Conservation (phyloP, 2,888 invertebrate species). For the Coelinius sp. region DNA sequence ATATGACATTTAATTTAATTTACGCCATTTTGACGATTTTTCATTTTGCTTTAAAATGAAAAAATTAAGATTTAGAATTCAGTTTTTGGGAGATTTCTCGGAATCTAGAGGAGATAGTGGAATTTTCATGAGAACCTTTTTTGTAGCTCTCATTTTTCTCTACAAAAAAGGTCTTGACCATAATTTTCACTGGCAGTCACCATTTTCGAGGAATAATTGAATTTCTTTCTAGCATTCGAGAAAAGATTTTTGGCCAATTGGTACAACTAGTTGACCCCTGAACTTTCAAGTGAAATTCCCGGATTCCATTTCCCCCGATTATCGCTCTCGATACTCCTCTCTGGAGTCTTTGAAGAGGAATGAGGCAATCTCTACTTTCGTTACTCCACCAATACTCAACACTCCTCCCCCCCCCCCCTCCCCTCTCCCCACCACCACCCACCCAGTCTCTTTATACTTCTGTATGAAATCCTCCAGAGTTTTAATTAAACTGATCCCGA, state of each 20-base stretch:
- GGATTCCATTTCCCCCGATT: slow-evolving; percentile 26
- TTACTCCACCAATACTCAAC: slow-evolving; percentile 15
- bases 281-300: slow-evolving; percentile 13
- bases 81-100: no score
- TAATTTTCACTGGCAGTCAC: no score
- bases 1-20: no score
- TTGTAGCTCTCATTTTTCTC: no score
- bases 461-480: slow-evolving; percentile 15
- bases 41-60: no score
- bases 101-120: no score
- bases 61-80: no score
- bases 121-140: no score
- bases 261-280: slow-evolving; percentile 18
- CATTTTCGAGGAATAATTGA: no score
- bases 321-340: slow-evolving; percentile 25
- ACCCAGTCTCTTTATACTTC: slow-evolving; percentile 8
- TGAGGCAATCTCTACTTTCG: slow-evolving; percentile 19
- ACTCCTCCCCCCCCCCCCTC: background rate
- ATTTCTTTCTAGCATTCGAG: no score
- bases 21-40: no score
- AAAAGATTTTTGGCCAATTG: background rate
- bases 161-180: no score
- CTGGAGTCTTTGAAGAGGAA: slow-evolving; percentile 16
- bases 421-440: background rate
- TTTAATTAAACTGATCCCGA: slow-evolving; percentile 33